A percentile compares a stretch with the other conserved stretches of the same genome.
These are phyloP conservation scores for Bubo blakistoni DNA, from an alignment of 2,113 vertebrate genomes.

Conservation along the genomic window DNA sequence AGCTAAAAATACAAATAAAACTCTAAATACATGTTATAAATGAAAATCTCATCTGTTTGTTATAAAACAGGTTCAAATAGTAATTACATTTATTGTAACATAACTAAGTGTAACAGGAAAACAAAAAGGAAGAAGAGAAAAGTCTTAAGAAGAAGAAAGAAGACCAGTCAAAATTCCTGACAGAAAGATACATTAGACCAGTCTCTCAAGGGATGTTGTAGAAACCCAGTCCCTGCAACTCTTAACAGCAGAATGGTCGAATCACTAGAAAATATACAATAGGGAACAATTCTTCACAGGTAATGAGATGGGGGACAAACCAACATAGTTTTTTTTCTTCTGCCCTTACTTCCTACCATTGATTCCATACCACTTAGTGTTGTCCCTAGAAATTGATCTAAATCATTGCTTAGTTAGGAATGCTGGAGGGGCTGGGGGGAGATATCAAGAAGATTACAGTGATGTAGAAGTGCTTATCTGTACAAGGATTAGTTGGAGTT, in stretches of 20 bases:
- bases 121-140: not conserved
- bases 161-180: not conserved
- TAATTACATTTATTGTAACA: not conserved
- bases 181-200: conserved; percentile 39
- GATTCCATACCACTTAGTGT: conserved; percentile 18
- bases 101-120: not conserved
- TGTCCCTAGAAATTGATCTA: conserved; percentile 13
- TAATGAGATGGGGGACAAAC: conserved; percentile 43
- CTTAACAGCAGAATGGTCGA: conserved; percentile 35
- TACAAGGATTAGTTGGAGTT: not conserved
- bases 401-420: not conserved
- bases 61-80: not conserved
- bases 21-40: not conserved
- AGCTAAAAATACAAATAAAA: not conserved
- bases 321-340: not conserved
- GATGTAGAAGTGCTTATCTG: not conserved
- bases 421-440: not conserved
- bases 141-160: not conserved
- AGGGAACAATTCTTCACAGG: conserved; percentile 55
- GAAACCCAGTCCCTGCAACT: conserved; percentile 27
- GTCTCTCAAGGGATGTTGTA: not conserved
- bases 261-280: conserved; percentile 45
- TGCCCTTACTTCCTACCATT: conserved; percentile 15
- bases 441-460: not conserved
- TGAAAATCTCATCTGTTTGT: not conserved